Percentiles rank a stretch among this genome's conserved stretches.
Conservation (phyloP, 2,888 invertebrate genomes). For the Melinaea marsaeus region DNA sequence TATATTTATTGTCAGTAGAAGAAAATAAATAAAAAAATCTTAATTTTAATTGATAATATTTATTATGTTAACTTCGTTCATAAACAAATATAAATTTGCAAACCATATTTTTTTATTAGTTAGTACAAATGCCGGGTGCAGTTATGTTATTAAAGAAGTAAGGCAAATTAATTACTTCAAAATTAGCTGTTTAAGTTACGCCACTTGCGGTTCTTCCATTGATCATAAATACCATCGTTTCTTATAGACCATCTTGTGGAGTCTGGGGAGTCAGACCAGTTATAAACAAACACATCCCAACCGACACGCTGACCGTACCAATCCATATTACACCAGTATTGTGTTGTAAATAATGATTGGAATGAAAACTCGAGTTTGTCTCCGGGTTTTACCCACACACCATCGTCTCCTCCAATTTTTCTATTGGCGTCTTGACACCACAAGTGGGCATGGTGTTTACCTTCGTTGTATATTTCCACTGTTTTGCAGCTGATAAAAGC, state of each 20-base stretch:
- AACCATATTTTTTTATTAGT: too few species aligned
- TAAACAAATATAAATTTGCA: too few species aligned
- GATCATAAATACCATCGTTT: conserved; percentile 2
- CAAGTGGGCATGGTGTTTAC: conserved; percentile 4
- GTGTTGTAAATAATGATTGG: background rate
- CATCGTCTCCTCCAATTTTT: background rate
- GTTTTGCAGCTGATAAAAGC: background rate
- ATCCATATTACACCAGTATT: conserved; percentile 2
- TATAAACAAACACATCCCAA: background rate
- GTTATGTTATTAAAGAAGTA: too few species aligned
- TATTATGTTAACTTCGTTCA: too few species aligned
- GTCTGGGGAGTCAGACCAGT: background rate
- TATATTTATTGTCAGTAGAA: too few species aligned
- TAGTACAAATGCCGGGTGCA: too few species aligned
- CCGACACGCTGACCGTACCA: conserved; percentile 5
- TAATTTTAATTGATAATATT: too few species aligned
- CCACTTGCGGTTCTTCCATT: background rate
- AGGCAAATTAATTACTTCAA: too few species aligned
- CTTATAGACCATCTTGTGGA: background rate
- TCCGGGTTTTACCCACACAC: background rate
- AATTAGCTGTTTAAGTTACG: too few species aligned
- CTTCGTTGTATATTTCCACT: conserved; percentile 1
- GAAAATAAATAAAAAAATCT: too few species aligned
- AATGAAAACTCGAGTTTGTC: background rate
- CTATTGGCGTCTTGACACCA: background rate